Percentiles rank a stretch among this genome's conserved stretches.
phyloP scores from a whole-genome alignment of 2,888 invertebrate species.

The Andrena flavipes region DNA sequence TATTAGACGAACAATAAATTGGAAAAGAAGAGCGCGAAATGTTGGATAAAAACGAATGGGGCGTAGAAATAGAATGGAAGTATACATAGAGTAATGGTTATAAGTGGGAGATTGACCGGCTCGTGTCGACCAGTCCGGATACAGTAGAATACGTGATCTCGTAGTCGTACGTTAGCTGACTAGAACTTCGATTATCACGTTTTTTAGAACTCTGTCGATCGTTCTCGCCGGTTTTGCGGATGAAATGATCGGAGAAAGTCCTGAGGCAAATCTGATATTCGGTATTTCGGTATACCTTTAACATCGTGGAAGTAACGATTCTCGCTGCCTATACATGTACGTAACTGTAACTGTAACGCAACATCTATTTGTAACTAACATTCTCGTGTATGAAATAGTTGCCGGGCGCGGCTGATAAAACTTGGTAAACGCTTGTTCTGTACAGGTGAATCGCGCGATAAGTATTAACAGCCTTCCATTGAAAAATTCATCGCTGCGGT shows the following conservation, averaged over 20 bases:
- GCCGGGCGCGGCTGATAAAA: conserved; percentile 3
- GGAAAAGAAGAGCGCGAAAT: conserved; percentile 11
- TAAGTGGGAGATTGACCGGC: conserved; percentile 30
- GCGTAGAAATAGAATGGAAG: conserved; percentile 44
- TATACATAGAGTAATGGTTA: conserved; percentile 39
- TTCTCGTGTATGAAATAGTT: conserved; percentile 4
- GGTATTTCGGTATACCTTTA: conserved; percentile 16
- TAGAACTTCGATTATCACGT: conserved; percentile 67
- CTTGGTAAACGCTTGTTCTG: conserved; percentile 4
- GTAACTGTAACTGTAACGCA: conserved; percentile 1
- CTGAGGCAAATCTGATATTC: conserved; percentile 51
- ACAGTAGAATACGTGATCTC: conserved; percentile 10
- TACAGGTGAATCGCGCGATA: conserved; percentile 12
- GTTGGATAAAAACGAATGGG: conserved; percentile 12
- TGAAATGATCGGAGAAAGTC: conserved; percentile 45
- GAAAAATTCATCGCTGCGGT: not conserved
- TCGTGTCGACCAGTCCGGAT: conserved; percentile 19
- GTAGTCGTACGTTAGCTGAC: conserved; percentile 54
- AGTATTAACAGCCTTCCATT: conserved; percentile 6
- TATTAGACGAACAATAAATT: conserved; percentile 11
- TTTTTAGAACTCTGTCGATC: conserved; percentile 39
- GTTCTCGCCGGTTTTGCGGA: conserved; percentile 41
- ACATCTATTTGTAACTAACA: not conserved
- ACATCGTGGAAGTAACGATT: conserved; percentile 45
- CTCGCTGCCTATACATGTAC: conserved; percentile 8